phyloP scores from a whole-genome alignment of 2,888 invertebrate genomes.

The Rhagonycha fulva region DNA sequence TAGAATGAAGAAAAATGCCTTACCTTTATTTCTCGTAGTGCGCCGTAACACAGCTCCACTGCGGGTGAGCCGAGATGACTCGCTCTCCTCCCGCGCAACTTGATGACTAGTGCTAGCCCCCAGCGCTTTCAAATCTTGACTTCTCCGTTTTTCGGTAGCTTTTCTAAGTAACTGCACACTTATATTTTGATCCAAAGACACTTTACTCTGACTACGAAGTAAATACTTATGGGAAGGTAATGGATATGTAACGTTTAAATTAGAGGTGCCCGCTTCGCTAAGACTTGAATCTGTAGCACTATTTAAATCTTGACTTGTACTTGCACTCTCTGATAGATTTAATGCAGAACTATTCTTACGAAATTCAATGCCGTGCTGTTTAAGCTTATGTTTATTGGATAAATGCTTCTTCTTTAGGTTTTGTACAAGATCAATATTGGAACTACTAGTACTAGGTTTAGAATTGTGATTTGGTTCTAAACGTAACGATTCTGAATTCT shows the following conservation, averaged over 20 bases:
- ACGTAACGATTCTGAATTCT: neutral
- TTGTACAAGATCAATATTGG: constrained; percentile 8
- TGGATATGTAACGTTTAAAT: constrained; percentile 41
- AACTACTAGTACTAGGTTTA: constrained; percentile 18
- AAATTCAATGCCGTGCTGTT: constrained; percentile 9
- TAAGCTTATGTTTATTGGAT: constrained; percentile 11
- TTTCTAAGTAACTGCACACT: constrained; percentile 23
- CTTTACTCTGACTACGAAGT: constrained; percentile 53
- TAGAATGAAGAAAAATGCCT: neutral
- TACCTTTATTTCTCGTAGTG: constrained; percentile 58
- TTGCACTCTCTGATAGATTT: neutral
- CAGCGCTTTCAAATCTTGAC: constrained; percentile 59
- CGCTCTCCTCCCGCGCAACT: constrained; percentile 54
- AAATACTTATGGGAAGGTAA: constrained; percentile 50
- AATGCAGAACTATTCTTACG: neutral
- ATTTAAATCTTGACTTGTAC: neutral
- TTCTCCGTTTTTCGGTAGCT: constrained; percentile 50
- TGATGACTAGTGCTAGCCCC: constrained; percentile 59
- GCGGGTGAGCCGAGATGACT: constrained; percentile 60
- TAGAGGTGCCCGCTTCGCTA: constrained; percentile 38
- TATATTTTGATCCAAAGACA: constrained; percentile 33
- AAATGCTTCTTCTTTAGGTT: constrained; percentile 15
- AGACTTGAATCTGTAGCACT: constrained; percentile 8
- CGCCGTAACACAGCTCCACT: constrained; percentile 56
- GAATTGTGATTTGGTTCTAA: constrained; percentile 1